Evolutionary conservation across 2,113 vertebrate genomes (phyloP), one percentile per base, ranked within the genome.

Genomic region (Lucifuga dentata): DNA sequence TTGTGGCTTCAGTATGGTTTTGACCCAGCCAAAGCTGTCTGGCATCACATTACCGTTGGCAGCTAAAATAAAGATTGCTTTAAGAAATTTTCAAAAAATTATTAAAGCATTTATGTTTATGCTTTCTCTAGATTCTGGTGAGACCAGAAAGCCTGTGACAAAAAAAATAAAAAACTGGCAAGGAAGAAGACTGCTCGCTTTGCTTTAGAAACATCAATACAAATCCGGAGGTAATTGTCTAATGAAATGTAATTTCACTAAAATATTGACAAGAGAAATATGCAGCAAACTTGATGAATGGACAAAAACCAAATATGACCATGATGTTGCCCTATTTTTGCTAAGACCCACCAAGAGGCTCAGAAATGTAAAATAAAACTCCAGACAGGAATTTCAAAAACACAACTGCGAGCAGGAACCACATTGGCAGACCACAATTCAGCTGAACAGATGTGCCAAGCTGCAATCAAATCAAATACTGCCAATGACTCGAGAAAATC

Each of bases 71-170:
- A 72, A 80, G 56, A 78, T 46, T 41, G 76, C 68, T 66, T 76
- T 73, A 53, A 39, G 57, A 74, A 79, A 48, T 55, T 78, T 74
- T 68, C 74, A 83, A 81, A 77, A 71, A 86, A 88, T 85, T 74
- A 81, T 78, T 81, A 69, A 81, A 55, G 72, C 52, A 81, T 83
- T 82, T 78, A 71, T 88, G 74, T 88, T 78, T 77, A 73, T 83
- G 66, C 39, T 56, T 43, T 52, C 63, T 71, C 64, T 64, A 55
- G 64, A 77, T 73, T 80, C 55, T 64, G 67, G 11, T 40, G 46
- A 49, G 57, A 46, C 59, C 68, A 81, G 43, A 68, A 76, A 68
- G n/a, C n/a, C n/a, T n/a, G n/a, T n/a, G n/a, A n/a, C n/a, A n/a
- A n/a, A n/a, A n/a, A n/a, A n/a, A n/a, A n/a, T n/a, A n/a, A n/a